Evolutionary conservation across 2,113 vertebrate species (phyloP).

Genomic region (Tautogolabrus adspersus): DNA sequence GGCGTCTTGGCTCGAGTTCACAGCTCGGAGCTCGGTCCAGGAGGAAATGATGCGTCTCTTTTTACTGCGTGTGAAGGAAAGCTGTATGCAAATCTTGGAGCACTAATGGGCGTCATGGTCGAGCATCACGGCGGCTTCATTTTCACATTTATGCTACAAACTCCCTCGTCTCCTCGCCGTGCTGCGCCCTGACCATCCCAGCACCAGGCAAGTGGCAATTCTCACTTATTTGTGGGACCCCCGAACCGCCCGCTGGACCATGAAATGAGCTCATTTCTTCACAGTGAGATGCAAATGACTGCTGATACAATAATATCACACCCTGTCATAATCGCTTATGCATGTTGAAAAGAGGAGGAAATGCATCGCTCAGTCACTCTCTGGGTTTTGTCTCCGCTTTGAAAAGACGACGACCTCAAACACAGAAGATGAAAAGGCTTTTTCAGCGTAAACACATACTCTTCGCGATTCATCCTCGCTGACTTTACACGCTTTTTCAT

Average conservation of each 20-base stretch:
- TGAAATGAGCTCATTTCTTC: conserved; percentile 83
- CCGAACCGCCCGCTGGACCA: conserved; percentile 70
- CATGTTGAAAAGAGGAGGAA: conserved; percentile 47
- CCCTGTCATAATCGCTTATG: conserved; percentile 72
- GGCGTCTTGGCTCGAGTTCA: conserved; percentile 13
- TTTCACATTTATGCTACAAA: conserved; percentile 51
- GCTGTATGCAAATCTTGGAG: conserved; percentile 43
- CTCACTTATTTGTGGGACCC: conserved; percentile 67
- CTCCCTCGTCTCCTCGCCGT: conserved; percentile 32
- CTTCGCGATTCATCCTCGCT: conserved; percentile 30
- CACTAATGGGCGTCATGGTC: conserved; percentile 24
- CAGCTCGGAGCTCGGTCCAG: conserved; percentile 16
- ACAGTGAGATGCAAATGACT: conserved; percentile 73
- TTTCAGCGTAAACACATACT: conserved; percentile 34
- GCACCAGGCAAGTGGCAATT: conserved; percentile 71
- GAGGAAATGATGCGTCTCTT: conserved; percentile 36
- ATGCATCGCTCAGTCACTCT: conserved; percentile 32
- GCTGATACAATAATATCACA: conserved; percentile 69
- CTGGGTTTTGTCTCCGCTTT: conserved; percentile 9
- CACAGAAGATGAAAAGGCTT: conserved; percentile 29
- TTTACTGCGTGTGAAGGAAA: conserved; percentile 25
- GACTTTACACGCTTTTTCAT: conserved; percentile 49
- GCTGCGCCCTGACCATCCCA: conserved; percentile 46
- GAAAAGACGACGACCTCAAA: conserved; percentile 15
- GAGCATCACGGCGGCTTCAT: conserved; percentile 45